Evolutionary conservation across 2,113 vertebrate genomes (phyloP), one percentile per base, ranked within the genome.

Genomic region (Siniperca chuatsi): DNA sequence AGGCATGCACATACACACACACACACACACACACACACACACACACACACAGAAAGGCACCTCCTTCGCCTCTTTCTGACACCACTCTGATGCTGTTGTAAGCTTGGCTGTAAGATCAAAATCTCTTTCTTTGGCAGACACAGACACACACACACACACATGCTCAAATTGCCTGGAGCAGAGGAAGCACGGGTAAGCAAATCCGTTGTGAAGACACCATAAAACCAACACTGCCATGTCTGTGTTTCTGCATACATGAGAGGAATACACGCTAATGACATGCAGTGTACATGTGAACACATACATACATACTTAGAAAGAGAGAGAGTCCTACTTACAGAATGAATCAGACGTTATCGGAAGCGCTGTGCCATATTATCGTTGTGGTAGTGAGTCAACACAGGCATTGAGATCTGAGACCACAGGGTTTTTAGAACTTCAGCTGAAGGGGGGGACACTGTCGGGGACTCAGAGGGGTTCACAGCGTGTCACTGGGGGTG

Each of bases 261-360:
- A 69, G 46, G 55, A 82, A 90, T 65, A 82, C 73, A 82, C 64
- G 72, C 72, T 85, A 87, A 93, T 87, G 80, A 84, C 87, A 90
- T 85, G 73, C 67, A 42, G 42, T 6, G 33, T 13, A 81, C 66
- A 90, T 78, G 52, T 88, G 42, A 78, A 82, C 57, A 82, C 67
- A 78, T 40, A 83, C 75, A 62, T 33, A 64, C 16, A 65, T 25
- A 77, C 40, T 75, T 1, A 69, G 4, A 78, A 12, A 78, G 54
- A 87, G 65, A 90, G 78, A 88, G 87, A 85, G 84, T 81, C 76
- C 64, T 94, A 95, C 94, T 95, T 93, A 95, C 94, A 93, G 94
- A 95, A 95, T 92, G 91, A 95, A 90, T 93, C 87, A 92, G 94
- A 91, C 54, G 84, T 90, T 87, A 87, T 93, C 92, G 93, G 89